Evolutionary conservation across 1,140 invertebrate species (phyloP), one percentile per base, ranked within the genome.

Genomic region (Lasioglossum baleicum): DNA sequence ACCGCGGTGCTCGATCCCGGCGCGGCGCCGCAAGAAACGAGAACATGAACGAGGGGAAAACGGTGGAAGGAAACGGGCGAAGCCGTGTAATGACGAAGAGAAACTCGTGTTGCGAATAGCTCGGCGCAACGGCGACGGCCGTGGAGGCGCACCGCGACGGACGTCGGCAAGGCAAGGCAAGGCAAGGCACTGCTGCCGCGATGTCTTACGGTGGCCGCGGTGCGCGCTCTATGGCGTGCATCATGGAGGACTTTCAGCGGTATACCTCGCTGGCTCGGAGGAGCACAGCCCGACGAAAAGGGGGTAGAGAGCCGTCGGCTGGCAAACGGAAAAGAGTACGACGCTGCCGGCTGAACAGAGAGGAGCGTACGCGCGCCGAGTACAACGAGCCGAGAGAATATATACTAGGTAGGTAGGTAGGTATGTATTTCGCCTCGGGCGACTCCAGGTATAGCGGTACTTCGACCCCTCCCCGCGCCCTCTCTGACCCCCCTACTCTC

Each of bases 391-490:
- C 56, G 65, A 74, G 83, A 80, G 82, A 81, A 74, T 69, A 83
- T 83, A 87, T 74, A 85, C 81, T 90, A 90, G 88, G 88, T 89
- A 89, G 88, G 88, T 90, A 90, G 89, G 90, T 90, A 90, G 90
- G 90, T 90, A 90, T 90, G 90, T 90, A 90, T 90, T 90, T 86
- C 82, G 89, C 90, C 90, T 87, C 69, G 60, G 87, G 90, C 88
- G 72, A 90, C 89, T 86, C 85, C 84, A 88, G 85, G 87, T 88
- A 90, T 90, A 90, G 90, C 90, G 90, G 89, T 90, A 90, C 90
- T 90, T 89, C 70, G 74, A 75, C 75, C 68, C 72, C 84, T 79
- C 79, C 83, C 80, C 63, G 76, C 70, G 69, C 61, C 68, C 82
- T 66, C 77, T 35, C 73, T 20, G 67, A 75, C 61, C 81, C 82